Conservation (phyloP, 1,140 invertebrate genomes). For the Atta cephalotes region DNA sequence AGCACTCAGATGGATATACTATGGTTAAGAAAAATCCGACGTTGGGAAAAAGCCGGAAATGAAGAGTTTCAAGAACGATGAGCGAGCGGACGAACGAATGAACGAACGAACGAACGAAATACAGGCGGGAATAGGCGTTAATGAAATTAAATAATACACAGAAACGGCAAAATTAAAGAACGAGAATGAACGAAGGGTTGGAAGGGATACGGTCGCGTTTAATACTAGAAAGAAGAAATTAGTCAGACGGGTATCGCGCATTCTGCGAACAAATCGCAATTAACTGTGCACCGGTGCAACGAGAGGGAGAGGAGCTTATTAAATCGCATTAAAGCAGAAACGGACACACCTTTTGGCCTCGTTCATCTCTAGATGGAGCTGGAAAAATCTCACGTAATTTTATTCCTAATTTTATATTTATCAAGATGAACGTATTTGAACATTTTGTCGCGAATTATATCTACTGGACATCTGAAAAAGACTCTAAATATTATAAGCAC, state of each 20-base stretch:
- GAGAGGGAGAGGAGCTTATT: constrained; percentile 21
- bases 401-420: constrained; percentile 37
- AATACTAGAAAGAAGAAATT: constrained; percentile 56
- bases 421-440: constrained; percentile 14
- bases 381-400: constrained; percentile 58
- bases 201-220: constrained; percentile 47
- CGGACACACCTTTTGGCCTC: constrained; percentile 16
- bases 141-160: constrained; percentile 59
- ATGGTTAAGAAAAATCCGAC: constrained; percentile 50
- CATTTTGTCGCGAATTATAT: not conserved
- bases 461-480: not conserved
- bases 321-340: constrained; percentile 70
- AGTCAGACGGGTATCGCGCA: constrained; percentile 64
- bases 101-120: constrained; percentile 5
- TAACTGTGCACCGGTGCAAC: constrained; percentile 62
- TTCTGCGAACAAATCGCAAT: constrained; percentile 73
- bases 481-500: not conserved
- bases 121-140: constrained; percentile 17
- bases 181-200: constrained; percentile 13
- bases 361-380: constrained; percentile 16
- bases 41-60: constrained; percentile 50
- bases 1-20: constrained; percentile 25
- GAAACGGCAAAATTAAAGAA: constrained; percentile 43
- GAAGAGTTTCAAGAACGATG: constrained; percentile 56
- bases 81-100: not conserved